phyloP scores from a whole-genome alignment of 1,140 invertebrate genomes.

The Frieseomelitta varia region DNA sequence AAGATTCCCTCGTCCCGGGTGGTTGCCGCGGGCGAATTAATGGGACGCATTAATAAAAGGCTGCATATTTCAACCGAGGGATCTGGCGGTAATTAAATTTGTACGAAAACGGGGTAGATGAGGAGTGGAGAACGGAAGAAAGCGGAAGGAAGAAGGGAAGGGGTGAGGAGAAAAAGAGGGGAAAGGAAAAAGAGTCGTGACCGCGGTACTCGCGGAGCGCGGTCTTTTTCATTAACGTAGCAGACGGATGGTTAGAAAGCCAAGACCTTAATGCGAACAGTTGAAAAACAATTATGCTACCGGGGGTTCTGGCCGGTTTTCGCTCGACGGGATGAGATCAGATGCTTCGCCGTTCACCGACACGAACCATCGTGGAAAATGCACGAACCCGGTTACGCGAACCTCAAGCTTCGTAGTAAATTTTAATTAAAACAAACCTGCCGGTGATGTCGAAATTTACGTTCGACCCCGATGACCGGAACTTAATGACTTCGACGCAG shows the following conservation, averaged over 20 bases:
- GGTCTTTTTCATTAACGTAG: slow-evolving; percentile 56
- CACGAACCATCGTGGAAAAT: background rate
- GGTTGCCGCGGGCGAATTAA: slow-evolving; percentile 43
- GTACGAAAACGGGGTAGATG: slow-evolving; percentile 6
- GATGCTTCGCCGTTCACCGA: slow-evolving; percentile 30
- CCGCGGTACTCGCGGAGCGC: slow-evolving; percentile 1
- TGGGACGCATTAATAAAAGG: slow-evolving; percentile 55
- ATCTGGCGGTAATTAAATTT: slow-evolving; percentile 58
- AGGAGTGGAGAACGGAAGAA: no score
- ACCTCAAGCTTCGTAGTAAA: background rate
- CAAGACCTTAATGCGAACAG: slow-evolving; percentile 4
- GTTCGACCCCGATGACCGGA: slow-evolving; percentile 14
- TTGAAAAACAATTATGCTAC: slow-evolving; percentile 29
- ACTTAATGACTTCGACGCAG: slow-evolving; percentile 15
- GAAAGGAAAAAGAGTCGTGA: slow-evolving; percentile 14
- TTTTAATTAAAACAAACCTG: slow-evolving; percentile 43
- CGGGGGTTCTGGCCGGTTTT: background rate
- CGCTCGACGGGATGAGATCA: background rate
- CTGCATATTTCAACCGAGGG: slow-evolving; percentile 20
- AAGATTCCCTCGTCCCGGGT: slow-evolving; percentile 26
- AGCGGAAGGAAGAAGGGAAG: background rate
- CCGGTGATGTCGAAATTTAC: slow-evolving; percentile 21
- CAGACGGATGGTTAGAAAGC: slow-evolving; percentile 4
- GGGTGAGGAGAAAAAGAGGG: background rate
- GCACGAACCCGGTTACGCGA: background rate